Evolutionary conservation across 1,140 invertebrate genomes (phyloP).

Genomic region (Drosophila ananassae): DNA sequence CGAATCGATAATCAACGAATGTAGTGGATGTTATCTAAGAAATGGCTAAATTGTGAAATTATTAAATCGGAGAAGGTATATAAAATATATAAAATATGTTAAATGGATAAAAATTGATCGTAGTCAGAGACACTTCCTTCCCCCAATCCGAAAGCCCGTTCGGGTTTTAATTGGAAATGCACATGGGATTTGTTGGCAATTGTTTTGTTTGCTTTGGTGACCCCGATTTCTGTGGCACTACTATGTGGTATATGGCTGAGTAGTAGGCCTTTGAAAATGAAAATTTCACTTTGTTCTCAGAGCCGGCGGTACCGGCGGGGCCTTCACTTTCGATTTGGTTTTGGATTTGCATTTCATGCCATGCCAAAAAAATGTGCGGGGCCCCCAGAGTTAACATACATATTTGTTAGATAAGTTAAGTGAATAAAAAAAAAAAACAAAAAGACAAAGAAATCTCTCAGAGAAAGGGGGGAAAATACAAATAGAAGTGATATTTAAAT

Average conservation of each 20-base stretch:
- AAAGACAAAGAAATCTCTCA: slow-evolving; percentile 28
- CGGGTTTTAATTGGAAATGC: background rate
- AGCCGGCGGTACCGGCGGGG: background rate
- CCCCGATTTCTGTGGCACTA: background rate
- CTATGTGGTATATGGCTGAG: background rate
- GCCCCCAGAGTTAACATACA: slow-evolving; percentile 1
- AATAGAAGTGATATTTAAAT: background rate
- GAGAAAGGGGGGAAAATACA: slow-evolving; percentile 7
- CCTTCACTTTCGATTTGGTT: slow-evolving; percentile 46
- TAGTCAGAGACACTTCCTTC: background rate
- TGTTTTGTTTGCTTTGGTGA: slow-evolving; percentile 13
- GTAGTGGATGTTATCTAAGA: background rate
- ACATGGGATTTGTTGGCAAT: slow-evolving; percentile 9
- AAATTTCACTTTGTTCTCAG: slow-evolving; percentile 58
- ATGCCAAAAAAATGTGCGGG: slow-evolving; percentile 4
- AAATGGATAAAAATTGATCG: no score
- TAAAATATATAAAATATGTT: background rate
- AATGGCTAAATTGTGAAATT: background rate
- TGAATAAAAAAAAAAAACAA: background rate
- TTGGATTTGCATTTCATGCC: slow-evolving; percentile 57
- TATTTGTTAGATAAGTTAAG: slow-evolving; percentile 60
- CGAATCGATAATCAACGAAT: background rate
- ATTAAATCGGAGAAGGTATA: background rate
- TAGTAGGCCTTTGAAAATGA: slow-evolving; percentile 18
- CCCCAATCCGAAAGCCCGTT: background rate